These are phyloP conservation scores for Amazona vittata DNA, from an alignment of 2,113 vertebrate species.

Conservation along the genomic window DNA sequence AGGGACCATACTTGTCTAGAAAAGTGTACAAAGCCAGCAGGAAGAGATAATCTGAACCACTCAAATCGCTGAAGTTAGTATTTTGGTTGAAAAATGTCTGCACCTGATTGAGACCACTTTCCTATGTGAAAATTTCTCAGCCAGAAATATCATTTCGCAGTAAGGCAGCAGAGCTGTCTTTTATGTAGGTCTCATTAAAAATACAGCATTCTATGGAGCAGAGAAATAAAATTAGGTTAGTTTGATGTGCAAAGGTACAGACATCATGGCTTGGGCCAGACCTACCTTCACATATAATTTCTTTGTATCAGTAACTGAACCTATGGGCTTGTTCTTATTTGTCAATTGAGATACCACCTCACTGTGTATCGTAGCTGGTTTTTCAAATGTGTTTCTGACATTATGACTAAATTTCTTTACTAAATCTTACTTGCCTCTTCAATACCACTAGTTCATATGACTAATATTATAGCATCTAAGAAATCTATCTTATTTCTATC, in stretches of 20 bases:
- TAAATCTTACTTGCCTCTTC: background rate
- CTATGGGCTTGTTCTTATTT: background rate
- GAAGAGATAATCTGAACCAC: background rate
- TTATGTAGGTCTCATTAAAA: background rate
- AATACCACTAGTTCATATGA: background rate
- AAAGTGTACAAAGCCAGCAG: background rate
- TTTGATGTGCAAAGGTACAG: background rate
- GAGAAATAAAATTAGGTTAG: background rate
- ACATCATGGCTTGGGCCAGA: background rate
- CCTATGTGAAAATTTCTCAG: background rate
- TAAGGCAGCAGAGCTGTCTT: background rate
- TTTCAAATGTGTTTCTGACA: background rate
- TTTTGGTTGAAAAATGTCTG: background rate
- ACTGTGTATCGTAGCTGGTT: background rate
- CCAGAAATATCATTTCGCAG: background rate
- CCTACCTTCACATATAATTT: background rate
- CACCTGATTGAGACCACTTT: background rate
- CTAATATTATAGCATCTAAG: background rate
- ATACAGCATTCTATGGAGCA: background rate
- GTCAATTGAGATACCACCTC: background rate
- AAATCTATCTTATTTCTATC: background rate
- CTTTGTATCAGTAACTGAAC: background rate
- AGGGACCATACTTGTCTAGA: background rate
- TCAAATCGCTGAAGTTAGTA: background rate
- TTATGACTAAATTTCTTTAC: background rate